Conservation (phyloP, 30 jellyfish, hydroid and myxozoan species). For the Aurelia sp. region DNA sequence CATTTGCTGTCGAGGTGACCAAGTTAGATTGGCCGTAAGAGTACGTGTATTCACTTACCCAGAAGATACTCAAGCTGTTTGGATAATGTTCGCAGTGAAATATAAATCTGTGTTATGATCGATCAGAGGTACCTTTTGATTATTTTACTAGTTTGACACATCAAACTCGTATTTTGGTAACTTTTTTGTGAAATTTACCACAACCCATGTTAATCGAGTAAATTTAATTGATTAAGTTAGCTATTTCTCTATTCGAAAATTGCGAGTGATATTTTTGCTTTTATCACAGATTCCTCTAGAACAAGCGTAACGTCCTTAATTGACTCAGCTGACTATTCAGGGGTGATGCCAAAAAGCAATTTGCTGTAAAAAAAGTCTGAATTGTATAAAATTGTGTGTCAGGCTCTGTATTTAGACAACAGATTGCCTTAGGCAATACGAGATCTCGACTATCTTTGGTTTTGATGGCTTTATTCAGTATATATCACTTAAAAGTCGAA, state of each 20-base stretch:
- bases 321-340: no score
- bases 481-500: no score
- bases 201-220: background rate
- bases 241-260: background rate
- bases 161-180: background rate
- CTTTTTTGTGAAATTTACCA: background rate
- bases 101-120: constrained; percentile 79
- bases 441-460: no score
- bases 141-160: background rate
- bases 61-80: constrained; percentile 83
- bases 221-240: background rate
- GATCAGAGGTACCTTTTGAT: background rate
- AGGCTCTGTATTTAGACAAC: no score
- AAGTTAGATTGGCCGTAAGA: constrained; percentile 88
- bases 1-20: constrained; percentile 96
- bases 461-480: no score
- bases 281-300: background rate
- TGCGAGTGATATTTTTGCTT: background rate
- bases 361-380: no score
- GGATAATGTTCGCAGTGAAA: constrained; percentile 96
- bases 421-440: no score
- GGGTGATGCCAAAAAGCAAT: no score
- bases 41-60: constrained; percentile 91
- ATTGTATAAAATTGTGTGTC: no score
- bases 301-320: no score